Evolutionary conservation across 1,140 invertebrate genomes (phyloP).

Genomic region (Sinonovacula constricta): DNA sequence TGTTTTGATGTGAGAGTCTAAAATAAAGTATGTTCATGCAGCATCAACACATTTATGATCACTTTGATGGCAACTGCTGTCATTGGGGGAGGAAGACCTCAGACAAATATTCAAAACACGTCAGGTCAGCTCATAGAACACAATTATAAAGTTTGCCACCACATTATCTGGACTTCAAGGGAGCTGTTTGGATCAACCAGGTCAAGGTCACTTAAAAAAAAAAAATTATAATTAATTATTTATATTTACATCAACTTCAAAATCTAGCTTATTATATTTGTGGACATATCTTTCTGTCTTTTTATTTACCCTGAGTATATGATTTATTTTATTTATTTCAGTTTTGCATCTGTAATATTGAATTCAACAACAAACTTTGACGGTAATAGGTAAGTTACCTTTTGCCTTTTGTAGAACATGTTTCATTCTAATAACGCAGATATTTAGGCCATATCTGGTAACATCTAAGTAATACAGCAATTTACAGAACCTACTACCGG

Average conservation of each 20-base stretch:
- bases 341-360: slow-evolving; percentile 70
- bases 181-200: background rate
- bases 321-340: slow-evolving; percentile 51
- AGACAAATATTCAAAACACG: background rate
- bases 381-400: slow-evolving; percentile 62
- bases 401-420: background rate
- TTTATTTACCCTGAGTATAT: background rate
- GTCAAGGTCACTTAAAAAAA: background rate
- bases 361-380: slow-evolving; percentile 66
- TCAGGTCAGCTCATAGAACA: background rate
- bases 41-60: background rate
- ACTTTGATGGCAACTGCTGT: background rate
- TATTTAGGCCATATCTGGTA: background rate
- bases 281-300: background rate
- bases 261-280: background rate
- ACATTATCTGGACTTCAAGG: background rate
- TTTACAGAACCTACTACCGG: background rate
- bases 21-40: background rate
- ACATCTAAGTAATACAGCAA: background rate
- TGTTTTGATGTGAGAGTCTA: background rate
- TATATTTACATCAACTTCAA: background rate
- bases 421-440: background rate
- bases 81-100: background rate
- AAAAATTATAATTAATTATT: background rate
- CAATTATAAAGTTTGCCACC: background rate